phyloP scores from a whole-genome alignment of 2,888 invertebrate species.

The Ormyrus pomaceus region DNA sequence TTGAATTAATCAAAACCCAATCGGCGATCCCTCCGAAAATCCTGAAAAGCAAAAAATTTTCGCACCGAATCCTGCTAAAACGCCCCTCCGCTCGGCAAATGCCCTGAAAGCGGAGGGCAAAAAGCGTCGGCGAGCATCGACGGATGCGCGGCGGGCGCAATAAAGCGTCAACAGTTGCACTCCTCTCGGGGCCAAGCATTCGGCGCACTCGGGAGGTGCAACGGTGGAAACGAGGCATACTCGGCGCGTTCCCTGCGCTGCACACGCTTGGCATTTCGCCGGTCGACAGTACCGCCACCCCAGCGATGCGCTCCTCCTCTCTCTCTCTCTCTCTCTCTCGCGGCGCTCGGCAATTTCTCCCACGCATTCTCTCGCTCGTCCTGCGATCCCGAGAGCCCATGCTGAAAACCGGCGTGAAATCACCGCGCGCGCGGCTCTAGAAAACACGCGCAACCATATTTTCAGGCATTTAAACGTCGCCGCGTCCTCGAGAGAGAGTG shows the following conservation, averaged over 20 bases:
- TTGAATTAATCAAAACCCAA: too few species aligned
- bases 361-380: conserved; percentile 26
- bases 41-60: too few species aligned
- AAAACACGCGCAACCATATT: too few species aligned
- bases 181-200: too few species aligned
- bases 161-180: too few species aligned
- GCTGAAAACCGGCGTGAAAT: not conserved
- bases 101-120: not conserved
- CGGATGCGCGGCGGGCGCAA: too few species aligned
- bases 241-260: not conserved
- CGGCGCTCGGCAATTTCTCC: not conserved
- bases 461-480: too few species aligned
- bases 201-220: not conserved
- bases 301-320: conserved; percentile 15
- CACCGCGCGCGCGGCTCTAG: not conserved
- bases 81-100: not conserved
- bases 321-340: conserved; percentile 16
- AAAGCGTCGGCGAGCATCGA: not conserved
- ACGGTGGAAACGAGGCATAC: conserved; percentile 6
- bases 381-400: not conserved
- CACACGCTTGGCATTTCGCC: conserved; percentile 30
- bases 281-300: conserved; percentile 40
- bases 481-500: too few species aligned
- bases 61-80: too few species aligned
- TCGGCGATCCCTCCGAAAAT: too few species aligned